Conservation (phyloP, 2,888 invertebrate genomes). For the Agriotes lineatus region DNA sequence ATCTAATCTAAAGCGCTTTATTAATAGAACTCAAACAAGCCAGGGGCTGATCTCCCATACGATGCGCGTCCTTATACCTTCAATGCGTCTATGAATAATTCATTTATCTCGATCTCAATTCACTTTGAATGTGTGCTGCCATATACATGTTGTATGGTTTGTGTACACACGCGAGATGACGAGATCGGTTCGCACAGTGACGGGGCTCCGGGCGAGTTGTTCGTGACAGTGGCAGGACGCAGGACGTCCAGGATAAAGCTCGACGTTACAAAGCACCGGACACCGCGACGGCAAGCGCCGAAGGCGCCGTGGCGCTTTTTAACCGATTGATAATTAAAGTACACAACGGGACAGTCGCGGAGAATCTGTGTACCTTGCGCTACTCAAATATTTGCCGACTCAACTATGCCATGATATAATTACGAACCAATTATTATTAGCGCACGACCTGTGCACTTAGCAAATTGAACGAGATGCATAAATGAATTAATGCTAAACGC, state of each 20-base stretch:
- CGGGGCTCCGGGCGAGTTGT: slow-evolving; percentile 57
- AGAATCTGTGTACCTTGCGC: slow-evolving; percentile 29
- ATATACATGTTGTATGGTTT: slow-evolving; percentile 63
- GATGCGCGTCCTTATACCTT: slow-evolving; percentile 61
- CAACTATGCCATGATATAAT: slow-evolving; percentile 50
- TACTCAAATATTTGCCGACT: slow-evolving; percentile 47
- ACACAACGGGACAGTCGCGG: slow-evolving; percentile 26
- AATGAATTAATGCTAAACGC: slow-evolving; percentile 54
- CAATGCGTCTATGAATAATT: slow-evolving; percentile 63
- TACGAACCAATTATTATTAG: slow-evolving; percentile 56
- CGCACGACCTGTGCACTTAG: slow-evolving; percentile 50
- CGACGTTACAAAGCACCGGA: slow-evolving; percentile 44
- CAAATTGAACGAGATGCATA: slow-evolving; percentile 50
- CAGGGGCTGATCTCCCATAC: slow-evolving; percentile 57
- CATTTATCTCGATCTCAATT: slow-evolving; percentile 63
- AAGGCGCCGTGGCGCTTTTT: slow-evolving; percentile 55
- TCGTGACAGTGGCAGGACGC: slow-evolving; percentile 48
- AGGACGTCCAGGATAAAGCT: slow-evolving; percentile 43
- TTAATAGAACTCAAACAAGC: slow-evolving; percentile 63
- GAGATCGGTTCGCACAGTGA: slow-evolving; percentile 58
- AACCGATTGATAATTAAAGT: slow-evolving; percentile 53
- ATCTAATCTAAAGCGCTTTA: slow-evolving; percentile 63
- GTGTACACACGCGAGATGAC: slow-evolving; percentile 57
- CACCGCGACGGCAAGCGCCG: slow-evolving; percentile 52
- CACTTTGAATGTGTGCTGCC: slow-evolving; percentile 62